Conservation (phyloP, 2,888 invertebrate genomes). For the Euclidia mi region DNA sequence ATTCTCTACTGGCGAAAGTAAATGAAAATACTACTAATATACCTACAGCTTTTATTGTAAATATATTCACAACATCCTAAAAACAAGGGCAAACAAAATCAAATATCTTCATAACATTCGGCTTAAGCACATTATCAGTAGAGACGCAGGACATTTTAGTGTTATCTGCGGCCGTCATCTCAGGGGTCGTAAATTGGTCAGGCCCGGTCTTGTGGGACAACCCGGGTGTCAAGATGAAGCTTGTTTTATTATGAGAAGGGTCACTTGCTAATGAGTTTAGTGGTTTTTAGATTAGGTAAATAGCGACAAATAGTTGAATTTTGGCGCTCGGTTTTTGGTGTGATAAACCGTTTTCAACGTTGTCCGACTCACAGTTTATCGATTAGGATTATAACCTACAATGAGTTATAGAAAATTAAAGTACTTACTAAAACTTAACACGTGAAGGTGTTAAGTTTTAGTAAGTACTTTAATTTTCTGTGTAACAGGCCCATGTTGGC, state of each 20-base stretch:
- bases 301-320: slow-evolving; percentile 34
- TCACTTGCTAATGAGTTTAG: slow-evolving; percentile 80
- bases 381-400: too few species aligned
- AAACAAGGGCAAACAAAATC: slow-evolving; percentile 56
- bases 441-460: too few species aligned
- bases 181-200: slow-evolving; percentile 67
- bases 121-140: slow-evolving; percentile 81
- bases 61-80: neutral
- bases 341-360: neutral
- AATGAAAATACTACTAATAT: too few species aligned
- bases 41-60: too few species aligned
- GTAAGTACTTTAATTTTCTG: too few species aligned
- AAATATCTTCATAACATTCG: slow-evolving; percentile 72
- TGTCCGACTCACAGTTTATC: too few species aligned
- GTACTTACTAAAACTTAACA: too few species aligned
- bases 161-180: slow-evolving; percentile 83
- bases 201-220: slow-evolving; percentile 66
- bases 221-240: slow-evolving; percentile 83
- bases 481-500: too few species aligned
- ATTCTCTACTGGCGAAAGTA: too few species aligned
- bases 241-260: slow-evolving; percentile 81
- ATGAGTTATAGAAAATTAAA: too few species aligned
- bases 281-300: slow-evolving; percentile 64
- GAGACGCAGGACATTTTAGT: slow-evolving; percentile 78
- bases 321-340: slow-evolving; percentile 20